Evolutionary conservation across 1,140 invertebrate species (phyloP), one percentile per base, ranked within the genome.

Genomic region (Eumeta japonica): DNA sequence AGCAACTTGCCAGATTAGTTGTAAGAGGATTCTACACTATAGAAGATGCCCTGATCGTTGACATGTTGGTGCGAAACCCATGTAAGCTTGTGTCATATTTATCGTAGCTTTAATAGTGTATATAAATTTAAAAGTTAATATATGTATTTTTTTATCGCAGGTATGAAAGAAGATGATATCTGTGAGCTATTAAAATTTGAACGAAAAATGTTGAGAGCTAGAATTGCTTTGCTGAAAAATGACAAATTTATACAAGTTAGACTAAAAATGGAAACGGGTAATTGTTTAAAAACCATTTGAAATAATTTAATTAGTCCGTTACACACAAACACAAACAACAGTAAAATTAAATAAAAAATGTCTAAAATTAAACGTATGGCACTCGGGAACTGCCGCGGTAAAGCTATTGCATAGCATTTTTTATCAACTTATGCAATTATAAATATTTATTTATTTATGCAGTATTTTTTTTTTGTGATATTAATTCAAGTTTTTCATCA

Each of bases 161-260:
- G 87, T 71, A 94, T 97, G 88, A 97, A 96, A 76, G 95, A 98
- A 77, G 94, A 97, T 62, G 94, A 97, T 66, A 87, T 97, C 34
- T 89, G 89, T 54, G 93, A 96, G 64, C 74, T 97, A 19, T 62
- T 97, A 9, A 94, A 93, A 63, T 97, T 97, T 76, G 94, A 98
- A 60, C 81, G 88, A 40, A 97, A 97, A 81, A 93, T 96, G 83
- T 75, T 97, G 15, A 78, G 94, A 49, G 85, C 91, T 3, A 75
- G 91, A 50, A 89, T 96, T 67, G 81, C 90, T 5, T 88, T 86
- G 0, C 63, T 98, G 29, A 88, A 88, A 63, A 93, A 85, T 65
- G 94, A 97, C 62, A 94, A 96, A 76, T 93, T 97, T 68, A 87
- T 97, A 47, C 93, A 96, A 83, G 86, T 89, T 1, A 80, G 90